Evolutionary conservation across 2,113 vertebrate genomes (phyloP).

Genomic region (Picathartes gymnocephalus): DNA sequence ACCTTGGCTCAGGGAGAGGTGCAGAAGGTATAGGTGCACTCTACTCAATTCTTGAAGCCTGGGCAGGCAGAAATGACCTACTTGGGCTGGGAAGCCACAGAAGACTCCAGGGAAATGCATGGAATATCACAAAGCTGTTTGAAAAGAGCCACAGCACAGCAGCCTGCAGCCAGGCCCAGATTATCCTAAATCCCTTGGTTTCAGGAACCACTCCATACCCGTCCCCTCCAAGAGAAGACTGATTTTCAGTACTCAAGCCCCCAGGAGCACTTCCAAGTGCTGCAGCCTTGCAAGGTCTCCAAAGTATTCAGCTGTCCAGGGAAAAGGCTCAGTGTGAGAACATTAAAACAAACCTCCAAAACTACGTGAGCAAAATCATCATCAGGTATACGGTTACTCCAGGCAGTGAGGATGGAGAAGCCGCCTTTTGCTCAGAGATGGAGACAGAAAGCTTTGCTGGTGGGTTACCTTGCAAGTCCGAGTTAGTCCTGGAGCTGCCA

Average conservation of each 20-base stretch:
- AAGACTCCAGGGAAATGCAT: background rate
- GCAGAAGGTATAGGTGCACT: background rate
- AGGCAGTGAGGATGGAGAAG: background rate
- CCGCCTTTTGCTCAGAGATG: background rate
- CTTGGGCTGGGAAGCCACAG: background rate
- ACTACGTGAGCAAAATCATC: background rate
- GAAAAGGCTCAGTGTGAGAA: background rate
- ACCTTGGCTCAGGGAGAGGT: background rate
- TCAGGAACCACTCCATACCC: background rate
- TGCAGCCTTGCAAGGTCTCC: background rate
- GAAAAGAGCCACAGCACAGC: background rate
- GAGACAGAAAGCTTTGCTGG: background rate
- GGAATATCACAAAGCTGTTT: background rate
- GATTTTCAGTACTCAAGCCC: background rate
- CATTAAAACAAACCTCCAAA: background rate
- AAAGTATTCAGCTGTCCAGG: background rate
- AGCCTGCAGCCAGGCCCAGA: background rate
- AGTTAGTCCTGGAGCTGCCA: background rate
- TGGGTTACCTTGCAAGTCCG: background rate
- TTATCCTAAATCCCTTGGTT: background rate
- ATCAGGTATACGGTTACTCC: fast-evolving
- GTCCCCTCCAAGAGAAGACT: background rate
- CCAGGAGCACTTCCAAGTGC: background rate
- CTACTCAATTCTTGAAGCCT: background rate
- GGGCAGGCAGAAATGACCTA: background rate